Evolutionary conservation across 2,797 vertebrate genomes (phyloP).

Genomic region (Pipistrellus kuhlii): DNA sequence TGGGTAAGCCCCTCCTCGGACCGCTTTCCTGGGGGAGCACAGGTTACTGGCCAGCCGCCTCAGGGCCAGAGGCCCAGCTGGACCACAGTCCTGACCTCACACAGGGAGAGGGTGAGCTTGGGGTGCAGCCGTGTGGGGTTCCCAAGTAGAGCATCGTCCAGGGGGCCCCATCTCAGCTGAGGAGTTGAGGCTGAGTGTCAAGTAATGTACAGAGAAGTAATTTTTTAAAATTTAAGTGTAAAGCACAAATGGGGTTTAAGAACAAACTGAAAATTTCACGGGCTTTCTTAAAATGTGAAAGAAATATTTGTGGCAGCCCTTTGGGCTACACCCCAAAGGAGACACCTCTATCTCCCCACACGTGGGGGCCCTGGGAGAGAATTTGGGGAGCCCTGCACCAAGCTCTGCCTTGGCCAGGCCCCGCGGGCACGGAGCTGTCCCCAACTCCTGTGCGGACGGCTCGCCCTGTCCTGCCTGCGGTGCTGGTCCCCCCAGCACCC

Average conservation of each 20-base stretch:
- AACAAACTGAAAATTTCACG: neutral
- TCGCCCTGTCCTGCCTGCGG: neutral
- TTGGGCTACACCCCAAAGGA: neutral
- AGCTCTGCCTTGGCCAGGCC: neutral
- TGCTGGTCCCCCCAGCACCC: too few species aligned
- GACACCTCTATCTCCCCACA: neutral
- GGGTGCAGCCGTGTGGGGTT: neutral
- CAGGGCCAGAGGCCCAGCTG: neutral
- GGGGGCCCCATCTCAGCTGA: neutral
- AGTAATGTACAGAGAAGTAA: constrained; percentile 7
- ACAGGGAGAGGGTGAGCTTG: too few species aligned
- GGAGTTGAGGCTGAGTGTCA: neutral
- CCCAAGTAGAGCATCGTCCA: neutral
- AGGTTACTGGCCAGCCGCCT: neutral
- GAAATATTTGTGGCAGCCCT: neutral
- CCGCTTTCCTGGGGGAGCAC: neutral
- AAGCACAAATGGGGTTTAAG: neutral
- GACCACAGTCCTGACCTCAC: neutral
- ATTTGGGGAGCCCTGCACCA: neutral
- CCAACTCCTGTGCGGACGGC: neutral
- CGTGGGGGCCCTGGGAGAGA: neutral
- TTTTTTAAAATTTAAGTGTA: neutral
- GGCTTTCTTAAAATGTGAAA: neutral
- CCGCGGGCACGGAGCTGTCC: neutral
- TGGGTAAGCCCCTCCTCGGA: neutral